Evolutionary conservation across 2,888 invertebrate genomes (phyloP).

Genomic region (Acanthacorydalis orientalis): DNA sequence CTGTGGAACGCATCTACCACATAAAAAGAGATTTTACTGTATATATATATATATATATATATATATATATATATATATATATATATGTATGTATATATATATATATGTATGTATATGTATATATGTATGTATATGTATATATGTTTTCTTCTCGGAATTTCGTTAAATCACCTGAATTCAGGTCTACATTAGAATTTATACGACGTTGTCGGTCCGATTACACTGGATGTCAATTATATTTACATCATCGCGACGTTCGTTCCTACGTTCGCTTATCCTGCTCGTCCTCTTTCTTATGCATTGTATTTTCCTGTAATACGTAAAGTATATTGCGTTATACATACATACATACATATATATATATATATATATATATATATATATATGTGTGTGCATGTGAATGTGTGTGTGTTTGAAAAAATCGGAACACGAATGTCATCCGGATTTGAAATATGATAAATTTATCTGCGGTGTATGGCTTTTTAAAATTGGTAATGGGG

Average conservation of each 20-base stretch:
- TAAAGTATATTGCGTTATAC: too few species aligned
- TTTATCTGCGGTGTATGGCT: too few species aligned
- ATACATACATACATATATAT: conserved; percentile 6
- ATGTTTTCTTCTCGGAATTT: too few species aligned
- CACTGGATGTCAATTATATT: conserved; percentile 20
- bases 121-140: neutral
- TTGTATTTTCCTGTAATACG: too few species aligned
- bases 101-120: neutral
- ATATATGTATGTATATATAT: neutral
- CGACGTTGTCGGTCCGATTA: conserved; percentile 23
- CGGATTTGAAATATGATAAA: too few species aligned
- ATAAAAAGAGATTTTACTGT: too few species aligned
- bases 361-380: conserved; percentile 9
- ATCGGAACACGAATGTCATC: too few species aligned
- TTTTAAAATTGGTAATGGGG: too few species aligned
- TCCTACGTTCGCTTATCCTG: too few species aligned
- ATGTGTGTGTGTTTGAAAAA: neutral
- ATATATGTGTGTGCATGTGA: conserved; percentile 8
- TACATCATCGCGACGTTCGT: neutral
- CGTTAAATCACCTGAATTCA: neutral
- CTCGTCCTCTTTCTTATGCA: too few species aligned
- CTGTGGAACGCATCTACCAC: too few species aligned
- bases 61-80: neutral
- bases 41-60: too few species aligned
- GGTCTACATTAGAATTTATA: conserved; percentile 23